Base-by-base conservation (phyloP, 2,113 vertebrate genomes). In the Calidris pugnax region DNA sequence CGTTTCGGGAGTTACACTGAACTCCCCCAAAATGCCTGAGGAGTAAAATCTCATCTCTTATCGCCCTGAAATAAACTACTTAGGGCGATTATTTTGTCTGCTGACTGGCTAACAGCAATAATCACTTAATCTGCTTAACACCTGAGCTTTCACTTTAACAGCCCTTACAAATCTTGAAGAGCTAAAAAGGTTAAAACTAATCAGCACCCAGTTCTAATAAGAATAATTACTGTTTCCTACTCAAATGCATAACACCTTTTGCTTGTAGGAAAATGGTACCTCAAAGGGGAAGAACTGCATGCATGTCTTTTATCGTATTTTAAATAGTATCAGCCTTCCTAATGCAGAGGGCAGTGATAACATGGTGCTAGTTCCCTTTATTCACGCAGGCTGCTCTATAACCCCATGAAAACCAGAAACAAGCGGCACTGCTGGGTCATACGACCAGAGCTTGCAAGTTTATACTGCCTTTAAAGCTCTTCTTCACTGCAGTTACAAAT, bases 51-150 rank as follows among this genome's bases (percentile, higher is more conserved):
- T 95, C 95, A 76, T 85, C 95, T 97, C 24, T 96, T 98, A 97
- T 77, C 96, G 94, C 96, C 91, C 94, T 94, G 95, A 97, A 96
- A 97, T 95, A 97, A 98, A 97, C 97, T 97, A 97, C 98, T 98
- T 98, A 97, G 55, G 89, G 97, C 91, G 97, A 98, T 98, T 98
- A 98, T 97, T 98, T 97, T 97, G 98, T 98, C 98, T 98, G 98
- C 97, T 98, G 98, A 98, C 97, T 98, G 97, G 97, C 96, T 95
- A 93, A 97, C 96, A 85, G 97, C 91, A 93, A 87, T 97, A 98
- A 98, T 98, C 97, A 33, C 95, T 96, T 98, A 98, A 98, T 98
- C 98, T 98, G 97, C 97, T 98, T 98, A 98, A 94, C 27, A 75
- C 94, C 93, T 96, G 93, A 91, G 97, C 93, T 95, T 97, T 97